Evolutionary conservation across 2,888 invertebrate species (phyloP), one percentile per base, ranked within the genome.

Genomic region (Dyspetes luteomarginatus): DNA sequence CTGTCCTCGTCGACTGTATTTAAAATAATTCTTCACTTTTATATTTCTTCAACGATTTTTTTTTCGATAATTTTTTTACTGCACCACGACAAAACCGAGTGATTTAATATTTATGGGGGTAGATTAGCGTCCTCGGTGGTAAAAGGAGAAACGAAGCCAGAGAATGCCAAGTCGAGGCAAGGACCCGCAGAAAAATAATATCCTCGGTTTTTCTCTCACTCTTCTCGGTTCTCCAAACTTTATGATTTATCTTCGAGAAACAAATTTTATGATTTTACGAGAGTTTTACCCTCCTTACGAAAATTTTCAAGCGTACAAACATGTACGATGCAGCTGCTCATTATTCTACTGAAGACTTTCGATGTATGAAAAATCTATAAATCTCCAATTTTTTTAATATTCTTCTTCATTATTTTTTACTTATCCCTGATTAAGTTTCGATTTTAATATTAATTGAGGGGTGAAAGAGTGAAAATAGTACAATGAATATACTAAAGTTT

Each of bases 1-100:
- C 36, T 36, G 17, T 22, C 0, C 9, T 2, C 5, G 7, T 3
- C 7, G 4, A 26, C 4, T 3, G n/a, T 3, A 17, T 30, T 1
- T n/a, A 2, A 36, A 12, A 36, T 36, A 36, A 36, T 36, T 36
- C 36, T 36, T 12, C 7, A 9, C 5, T 36, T 36, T 36, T 36
- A 36, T 9, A 5, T 28, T 45, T 65, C 45, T 30, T 58, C 28
- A 19, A 67, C 56, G 58, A 80, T 82, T 87, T 88, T 82, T 87
- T 88, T 85, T 86, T 87, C 86, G 81, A 89, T 86, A 45, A 86
- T 85, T 87, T 85, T 88, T 90, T 88, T 88, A 89, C 86, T 81
- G 81, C 81, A 67, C 81, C 69, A 65, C 69, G 65, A 88, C 87
- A 88, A 88, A 89, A 86, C 85, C 77, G 28, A 75, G 87, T 86